These are phyloP conservation scores for Lordiphosa andalusiaca DNA, from an alignment of 2,888 invertebrate species.

Conservation along the genomic window DNA sequence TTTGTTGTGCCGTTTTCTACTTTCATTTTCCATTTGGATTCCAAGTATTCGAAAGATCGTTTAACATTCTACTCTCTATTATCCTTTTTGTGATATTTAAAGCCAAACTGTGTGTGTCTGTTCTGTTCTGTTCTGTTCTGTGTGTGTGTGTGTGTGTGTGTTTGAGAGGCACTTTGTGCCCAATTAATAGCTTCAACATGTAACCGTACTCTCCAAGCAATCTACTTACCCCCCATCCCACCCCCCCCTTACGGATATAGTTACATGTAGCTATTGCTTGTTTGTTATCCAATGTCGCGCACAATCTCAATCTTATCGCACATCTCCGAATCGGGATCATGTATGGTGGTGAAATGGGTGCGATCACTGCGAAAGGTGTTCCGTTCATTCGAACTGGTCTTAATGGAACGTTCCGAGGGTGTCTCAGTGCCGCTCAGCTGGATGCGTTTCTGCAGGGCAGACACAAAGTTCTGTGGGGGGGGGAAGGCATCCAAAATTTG, in stretches of 20 bases:
- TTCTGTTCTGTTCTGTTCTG: no score
- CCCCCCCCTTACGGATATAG: slow-evolving; percentile 69
- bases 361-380: slow-evolving; percentile 88
- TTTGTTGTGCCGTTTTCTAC: no score
- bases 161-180: slow-evolving; percentile 31
- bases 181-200: slow-evolving; percentile 33
- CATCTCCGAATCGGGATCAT: slow-evolving; percentile 85
- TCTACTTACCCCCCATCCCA: slow-evolving; percentile 50
- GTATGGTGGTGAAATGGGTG: slow-evolving; percentile 87
- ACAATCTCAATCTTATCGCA: slow-evolving; percentile 80
- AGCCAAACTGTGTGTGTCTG: not conserved
- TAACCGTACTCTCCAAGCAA: slow-evolving; percentile 19
- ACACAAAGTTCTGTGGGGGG: slow-evolving; percentile 91
- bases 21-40: no score
- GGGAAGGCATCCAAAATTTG: slow-evolving; percentile 35
- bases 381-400: slow-evolving; percentile 84
- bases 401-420: slow-evolving; percentile 82
- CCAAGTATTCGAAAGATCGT: not conserved
- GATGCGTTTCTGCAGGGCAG: slow-evolving; percentile 88
- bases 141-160: not conserved
- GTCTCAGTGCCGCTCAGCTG: slow-evolving; percentile 83
- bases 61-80: slow-evolving; percentile 10
- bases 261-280: slow-evolving; percentile 79
- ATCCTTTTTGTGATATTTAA: slow-evolving; percentile 1
- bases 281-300: slow-evolving; percentile 80